Evolutionary conservation across 2,113 vertebrate genomes (phyloP).

Genomic region (Ramphastos sulfuratus): DNA sequence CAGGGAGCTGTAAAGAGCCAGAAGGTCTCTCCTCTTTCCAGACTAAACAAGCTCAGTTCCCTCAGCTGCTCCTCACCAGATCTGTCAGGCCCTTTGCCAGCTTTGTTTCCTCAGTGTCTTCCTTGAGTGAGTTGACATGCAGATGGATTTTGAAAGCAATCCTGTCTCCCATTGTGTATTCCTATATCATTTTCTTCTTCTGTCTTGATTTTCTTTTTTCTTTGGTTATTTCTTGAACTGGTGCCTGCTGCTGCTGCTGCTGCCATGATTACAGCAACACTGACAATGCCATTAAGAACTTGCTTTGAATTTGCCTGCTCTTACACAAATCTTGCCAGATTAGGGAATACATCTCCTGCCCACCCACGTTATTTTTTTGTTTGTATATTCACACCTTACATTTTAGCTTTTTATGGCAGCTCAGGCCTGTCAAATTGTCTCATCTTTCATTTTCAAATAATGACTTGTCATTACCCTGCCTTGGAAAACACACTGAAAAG

Average conservation of each 20-base stretch:
- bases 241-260: neutral
- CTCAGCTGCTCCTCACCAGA: too few relatives aligned
- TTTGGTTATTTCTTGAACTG: neutral
- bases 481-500: neutral
- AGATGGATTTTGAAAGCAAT: neutral
- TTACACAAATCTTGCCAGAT: constrained; percentile 5
- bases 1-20: too few relatives aligned
- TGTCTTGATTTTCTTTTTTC: neutral
- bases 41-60: too few relatives aligned
- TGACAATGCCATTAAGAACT: constrained; percentile 36
- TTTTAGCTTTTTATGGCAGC: constrained; percentile 4
- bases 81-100: too few relatives aligned
- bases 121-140: neutral
- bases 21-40: too few relatives aligned
- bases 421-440: neutral
- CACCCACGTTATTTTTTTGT: neutral
- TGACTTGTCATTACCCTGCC: neutral
- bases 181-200: neutral
- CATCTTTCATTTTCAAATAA: neutral
- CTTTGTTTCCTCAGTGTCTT: too few relatives aligned
- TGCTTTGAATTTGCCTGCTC: neutral
- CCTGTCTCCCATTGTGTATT: neutral
- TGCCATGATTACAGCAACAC: neutral
- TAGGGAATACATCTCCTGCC: neutral
- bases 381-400: constrained; percentile 24